Percentiles rank a stretch among this genome's conserved stretches.
These are phyloP conservation scores for Anolis sagrei DNA, from an alignment of 2,113 vertebrate species.

Conservation along the genomic window DNA sequence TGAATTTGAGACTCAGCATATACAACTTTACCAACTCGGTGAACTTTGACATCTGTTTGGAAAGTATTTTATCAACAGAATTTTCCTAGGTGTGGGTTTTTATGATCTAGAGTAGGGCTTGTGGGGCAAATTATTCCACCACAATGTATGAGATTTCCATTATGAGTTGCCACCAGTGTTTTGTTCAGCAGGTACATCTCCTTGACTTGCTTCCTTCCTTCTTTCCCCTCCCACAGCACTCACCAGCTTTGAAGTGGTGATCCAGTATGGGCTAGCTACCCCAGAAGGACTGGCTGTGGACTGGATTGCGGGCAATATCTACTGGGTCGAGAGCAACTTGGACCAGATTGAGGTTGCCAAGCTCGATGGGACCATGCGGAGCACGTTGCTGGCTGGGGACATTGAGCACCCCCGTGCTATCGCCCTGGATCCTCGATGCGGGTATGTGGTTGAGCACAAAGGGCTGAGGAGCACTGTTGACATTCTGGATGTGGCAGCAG, in stretches of 20 bases:
- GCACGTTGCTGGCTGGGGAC: slow-evolving; percentile 92
- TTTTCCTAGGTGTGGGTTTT: too few species aligned
- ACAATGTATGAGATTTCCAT: background rate
- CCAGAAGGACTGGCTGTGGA: slow-evolving; percentile 95
- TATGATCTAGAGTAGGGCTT: too few species aligned
- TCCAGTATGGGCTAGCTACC: slow-evolving; percentile 94
- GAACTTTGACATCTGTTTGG: too few species aligned
- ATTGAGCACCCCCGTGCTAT: slow-evolving; percentile 96
- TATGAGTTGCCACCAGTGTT: background rate
- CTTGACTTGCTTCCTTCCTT: background rate
- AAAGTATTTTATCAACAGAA: too few species aligned
- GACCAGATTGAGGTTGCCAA: slow-evolving; percentile 98
- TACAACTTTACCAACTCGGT: too few species aligned
- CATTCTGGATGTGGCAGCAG: too few species aligned
- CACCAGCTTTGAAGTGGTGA: slow-evolving; percentile 96
- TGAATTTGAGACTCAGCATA: too few species aligned
- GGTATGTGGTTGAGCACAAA: slow-evolving; percentile 72
- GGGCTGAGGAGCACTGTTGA: background rate
- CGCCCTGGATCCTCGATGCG: slow-evolving; percentile 92
- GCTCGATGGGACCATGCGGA: slow-evolving; percentile 93
- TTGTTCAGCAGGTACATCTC: background rate
- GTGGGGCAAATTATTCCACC: too few species aligned
- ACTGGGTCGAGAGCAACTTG: slow-evolving; percentile 99
- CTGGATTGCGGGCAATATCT: slow-evolving; percentile 99
- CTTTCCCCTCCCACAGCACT: slow-evolving; percentile 77